A percentile compares a stretch with the other conserved stretches of the same genome.
Evolutionary conservation across 2,797 vertebrate species (phyloP).

Genomic region (Pangasius larnaudii): DNA sequence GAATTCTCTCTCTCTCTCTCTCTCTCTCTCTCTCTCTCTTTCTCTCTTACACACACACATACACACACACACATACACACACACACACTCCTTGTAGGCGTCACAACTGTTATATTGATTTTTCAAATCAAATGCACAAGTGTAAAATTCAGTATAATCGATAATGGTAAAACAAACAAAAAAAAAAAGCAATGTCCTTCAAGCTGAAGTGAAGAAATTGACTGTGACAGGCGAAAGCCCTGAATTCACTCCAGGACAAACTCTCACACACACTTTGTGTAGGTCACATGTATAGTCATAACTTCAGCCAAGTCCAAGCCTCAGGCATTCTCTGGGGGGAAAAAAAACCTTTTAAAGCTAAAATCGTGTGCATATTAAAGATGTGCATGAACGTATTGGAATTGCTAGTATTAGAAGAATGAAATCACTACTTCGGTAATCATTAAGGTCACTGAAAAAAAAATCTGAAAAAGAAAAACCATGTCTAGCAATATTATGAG

Average conservation of each 20-base stretch:
- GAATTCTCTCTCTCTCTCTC: not conserved
- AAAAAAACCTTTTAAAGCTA: not conserved
- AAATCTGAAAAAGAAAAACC: not conserved
- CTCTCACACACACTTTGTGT: not conserved
- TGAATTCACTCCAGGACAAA: not conserved
- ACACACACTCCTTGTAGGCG: not conserved
- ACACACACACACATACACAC: no score
- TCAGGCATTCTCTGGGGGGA: not conserved
- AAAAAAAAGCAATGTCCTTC: not conserved
- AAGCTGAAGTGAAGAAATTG: not conserved
- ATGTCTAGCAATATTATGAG: not conserved
- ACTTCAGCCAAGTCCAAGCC: no score
- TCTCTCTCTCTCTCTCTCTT: not conserved
- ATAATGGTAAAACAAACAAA: not conserved
- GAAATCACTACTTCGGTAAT: not conserved
- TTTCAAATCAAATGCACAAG: not conserved
- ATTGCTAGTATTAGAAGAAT: not conserved
- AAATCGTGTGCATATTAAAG: not conserved
- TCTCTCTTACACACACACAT: not conserved
- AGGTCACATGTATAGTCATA: no score
- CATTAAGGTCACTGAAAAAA: not conserved
- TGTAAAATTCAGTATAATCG: conserved; percentile 5
- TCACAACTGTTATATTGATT: not conserved
- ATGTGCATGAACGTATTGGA: not conserved
- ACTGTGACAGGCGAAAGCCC: not conserved